Conservation (phyloP, 2,797 vertebrate genomes). For the Falco naumanni region DNA sequence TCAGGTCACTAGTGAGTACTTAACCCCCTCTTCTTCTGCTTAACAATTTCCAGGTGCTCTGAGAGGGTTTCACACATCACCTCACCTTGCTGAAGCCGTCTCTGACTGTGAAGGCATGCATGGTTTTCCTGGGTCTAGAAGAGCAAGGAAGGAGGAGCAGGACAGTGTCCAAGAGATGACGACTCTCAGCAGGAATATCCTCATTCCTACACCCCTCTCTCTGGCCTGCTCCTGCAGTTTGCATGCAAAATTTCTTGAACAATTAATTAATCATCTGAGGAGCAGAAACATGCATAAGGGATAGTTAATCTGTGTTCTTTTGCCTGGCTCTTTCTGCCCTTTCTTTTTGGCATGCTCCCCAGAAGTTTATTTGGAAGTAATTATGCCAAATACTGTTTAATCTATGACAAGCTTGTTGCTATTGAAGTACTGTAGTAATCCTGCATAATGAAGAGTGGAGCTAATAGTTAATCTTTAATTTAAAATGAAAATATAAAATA, state of each 20-base stretch:
- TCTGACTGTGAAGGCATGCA: not conserved
- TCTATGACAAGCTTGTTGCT: not conserved
- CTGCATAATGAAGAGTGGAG: not conserved
- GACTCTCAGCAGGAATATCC: not conserved
- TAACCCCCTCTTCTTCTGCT: not conserved
- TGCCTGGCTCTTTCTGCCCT: not conserved
- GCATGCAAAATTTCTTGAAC: not conserved
- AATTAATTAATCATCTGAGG: not conserved
- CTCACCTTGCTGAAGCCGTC: not conserved
- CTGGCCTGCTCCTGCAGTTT: not conserved
- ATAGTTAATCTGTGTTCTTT: not conserved
- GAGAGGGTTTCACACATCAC: not conserved
- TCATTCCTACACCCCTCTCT: not conserved
- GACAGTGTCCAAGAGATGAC: not conserved
- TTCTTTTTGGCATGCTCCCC: not conserved
- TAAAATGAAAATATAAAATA: not conserved
- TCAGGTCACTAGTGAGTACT: not conserved
- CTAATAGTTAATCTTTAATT: not conserved
- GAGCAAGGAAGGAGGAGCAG: not conserved
- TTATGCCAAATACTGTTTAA: not conserved
- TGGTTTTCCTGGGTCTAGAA: not conserved
- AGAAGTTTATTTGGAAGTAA: not conserved
- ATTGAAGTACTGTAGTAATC: not conserved
- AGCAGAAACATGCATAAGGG: not conserved
- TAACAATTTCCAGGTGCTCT: not conserved